Conservation (phyloP, 2,888 invertebrate species). For the Tetragnatha montana region DNA sequence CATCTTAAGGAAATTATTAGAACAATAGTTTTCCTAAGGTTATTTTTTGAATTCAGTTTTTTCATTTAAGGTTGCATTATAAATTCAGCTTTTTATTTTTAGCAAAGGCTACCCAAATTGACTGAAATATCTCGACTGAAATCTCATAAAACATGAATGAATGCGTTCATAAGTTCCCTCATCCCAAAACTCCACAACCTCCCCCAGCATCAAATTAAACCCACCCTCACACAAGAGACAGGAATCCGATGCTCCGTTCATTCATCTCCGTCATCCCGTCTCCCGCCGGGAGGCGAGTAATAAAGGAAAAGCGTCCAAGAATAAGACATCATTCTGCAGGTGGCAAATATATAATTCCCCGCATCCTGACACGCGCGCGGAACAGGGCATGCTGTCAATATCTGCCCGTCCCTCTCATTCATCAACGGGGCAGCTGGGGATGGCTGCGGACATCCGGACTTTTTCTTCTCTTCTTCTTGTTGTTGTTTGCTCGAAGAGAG, state of each 20-base stretch:
- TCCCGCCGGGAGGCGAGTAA: slow-evolving; percentile 30
- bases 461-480: background rate
- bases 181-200: too few species aligned
- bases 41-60: too few species aligned
- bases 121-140: too few species aligned
- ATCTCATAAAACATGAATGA: too few species aligned
- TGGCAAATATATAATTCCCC: slow-evolving; percentile 66
- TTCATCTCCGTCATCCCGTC: slow-evolving; percentile 48
- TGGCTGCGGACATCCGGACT: slow-evolving; percentile 56
- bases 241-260: slow-evolving; percentile 15
- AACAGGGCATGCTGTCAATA: slow-evolving; percentile 64
- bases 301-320: slow-evolving; percentile 38
- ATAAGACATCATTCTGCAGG: slow-evolving; percentile 67
- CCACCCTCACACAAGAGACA: background rate
- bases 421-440: slow-evolving; percentile 61
- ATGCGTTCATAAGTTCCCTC: too few species aligned
- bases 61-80: too few species aligned
- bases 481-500: background rate
- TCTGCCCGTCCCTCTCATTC: slow-evolving; percentile 55
- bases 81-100: too few species aligned
- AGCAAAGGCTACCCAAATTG: too few species aligned
- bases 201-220: too few species aligned
- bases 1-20: too few species aligned
- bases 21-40: too few species aligned
- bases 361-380: slow-evolving; percentile 56